Base-by-base conservation (phyloP, 2,797 vertebrate species). In the Anas georgica region DNA sequence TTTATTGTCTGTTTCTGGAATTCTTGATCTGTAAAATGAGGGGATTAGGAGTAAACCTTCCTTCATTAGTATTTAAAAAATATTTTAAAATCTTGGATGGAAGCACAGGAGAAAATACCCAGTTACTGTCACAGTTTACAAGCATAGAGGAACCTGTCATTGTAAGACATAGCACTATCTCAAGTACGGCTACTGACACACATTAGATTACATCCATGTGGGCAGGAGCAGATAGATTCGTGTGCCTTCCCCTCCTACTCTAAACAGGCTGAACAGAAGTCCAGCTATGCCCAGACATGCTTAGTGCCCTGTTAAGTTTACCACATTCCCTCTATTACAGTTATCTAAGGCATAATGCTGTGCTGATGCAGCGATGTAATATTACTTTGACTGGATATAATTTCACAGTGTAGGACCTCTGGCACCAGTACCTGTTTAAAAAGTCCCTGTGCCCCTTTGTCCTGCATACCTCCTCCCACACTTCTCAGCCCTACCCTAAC, bases 401-500 rank as follows among this genome's bases (percentile, higher is more conserved):
- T 95, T 96, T 96, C 87, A 91, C 56, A 70, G 35, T 77, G 88
- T 95, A 79, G 94, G 86, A 93, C 62, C 69, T 92, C 90, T 93
- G 94, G 95, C 95, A 94, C 83, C 91, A 91, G 59, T 25, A 48
- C 1, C 12, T 79, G 46, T 55, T 81, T 93, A 56, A 56, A 68
- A 52, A 92, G 76, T 64, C 83, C 12, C 63, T 37, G 18, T 75
- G 63, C 59, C 56, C 63, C 52, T 78, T 86, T 54, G 76, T 79
- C 43, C 59, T 76, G 80, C 95, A 93, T 96, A 82, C 70, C 88
- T 91, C 63, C 91, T 95, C 95, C 95, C 67, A 95, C 94, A 56
- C 91, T 90, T 58, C 17, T 33, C 70, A 88, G 91, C 70, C 86
- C 88, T 86, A 14, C 83, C 90, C 80, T 90, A 5, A 50, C 73